phyloP scores from a whole-genome alignment of 2,797 vertebrate species.

The Tapera naevia region DNA sequence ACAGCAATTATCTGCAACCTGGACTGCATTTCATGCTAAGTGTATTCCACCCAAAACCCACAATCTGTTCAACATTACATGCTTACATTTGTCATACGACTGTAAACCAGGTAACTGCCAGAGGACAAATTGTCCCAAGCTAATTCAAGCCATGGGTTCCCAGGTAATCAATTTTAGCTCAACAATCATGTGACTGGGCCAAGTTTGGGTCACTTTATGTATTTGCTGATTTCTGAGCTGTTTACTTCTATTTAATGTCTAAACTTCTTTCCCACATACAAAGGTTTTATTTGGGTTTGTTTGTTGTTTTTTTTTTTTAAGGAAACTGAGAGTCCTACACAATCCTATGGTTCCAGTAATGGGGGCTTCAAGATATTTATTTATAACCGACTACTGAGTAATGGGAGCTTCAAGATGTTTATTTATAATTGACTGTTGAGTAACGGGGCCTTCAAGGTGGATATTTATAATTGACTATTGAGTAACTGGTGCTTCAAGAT shows the following conservation, averaged over 20 bases:
- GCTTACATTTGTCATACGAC: rapidly evolving
- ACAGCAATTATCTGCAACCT: not conserved
- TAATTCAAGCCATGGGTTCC: rapidly evolving
- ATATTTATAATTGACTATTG: rapidly evolving
- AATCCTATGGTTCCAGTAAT: not conserved
- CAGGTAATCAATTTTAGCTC: not conserved
- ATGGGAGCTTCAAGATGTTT: no score
- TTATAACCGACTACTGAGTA: no score
- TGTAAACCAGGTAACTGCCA: not conserved
- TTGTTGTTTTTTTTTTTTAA: not conserved
- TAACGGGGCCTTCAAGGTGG: no score
- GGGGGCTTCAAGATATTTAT: not conserved
- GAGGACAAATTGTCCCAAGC: rapidly evolving
- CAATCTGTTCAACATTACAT: rapidly evolving
- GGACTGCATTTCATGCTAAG: not conserved
- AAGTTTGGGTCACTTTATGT: not conserved
- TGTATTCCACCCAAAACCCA: not conserved
- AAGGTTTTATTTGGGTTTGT: not conserved
- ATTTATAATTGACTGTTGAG: no score
- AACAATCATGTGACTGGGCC: rapidly evolving
- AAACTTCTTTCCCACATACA: not conserved
- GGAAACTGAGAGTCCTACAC: not conserved
- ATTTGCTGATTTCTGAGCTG: not conserved
- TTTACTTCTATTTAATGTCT: not conserved
- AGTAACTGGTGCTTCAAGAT: not conserved